phyloP scores from a whole-genome alignment of 2,888 invertebrate genomes.

The Adineta ricciae region DNA sequence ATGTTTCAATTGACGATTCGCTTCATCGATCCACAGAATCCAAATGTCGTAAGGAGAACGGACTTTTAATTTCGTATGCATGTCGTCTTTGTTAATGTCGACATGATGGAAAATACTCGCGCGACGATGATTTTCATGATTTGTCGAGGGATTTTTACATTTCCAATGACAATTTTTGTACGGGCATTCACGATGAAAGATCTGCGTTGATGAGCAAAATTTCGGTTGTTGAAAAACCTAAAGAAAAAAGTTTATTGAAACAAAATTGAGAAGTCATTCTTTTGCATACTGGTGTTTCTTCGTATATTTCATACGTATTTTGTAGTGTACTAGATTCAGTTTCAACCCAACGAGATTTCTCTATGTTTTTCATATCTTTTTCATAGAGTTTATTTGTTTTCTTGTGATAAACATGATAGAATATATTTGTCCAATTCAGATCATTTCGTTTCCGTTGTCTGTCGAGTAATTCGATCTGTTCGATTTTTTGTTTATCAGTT shows the following conservation, averaged over 20 bases:
- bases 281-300: background rate
- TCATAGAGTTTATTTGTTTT: background rate
- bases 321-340: background rate
- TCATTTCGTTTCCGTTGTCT: background rate
- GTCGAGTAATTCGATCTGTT: background rate
- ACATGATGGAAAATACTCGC: conserved; percentile 26
- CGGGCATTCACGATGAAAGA: conserved; percentile 17
- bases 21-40: conserved; percentile 33
- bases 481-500: background rate
- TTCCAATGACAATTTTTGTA: conserved; percentile 27
- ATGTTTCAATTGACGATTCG: background rate
- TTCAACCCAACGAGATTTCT: background rate
- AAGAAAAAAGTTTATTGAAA: too few species aligned
- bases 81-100: conserved; percentile 17
- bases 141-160: conserved; percentile 3
- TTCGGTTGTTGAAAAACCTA: background rate
- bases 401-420: background rate
- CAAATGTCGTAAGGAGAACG: conserved; percentile 26
- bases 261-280: background rate
- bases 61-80: background rate
- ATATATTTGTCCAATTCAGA: background rate
- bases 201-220: background rate
- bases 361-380: background rate
- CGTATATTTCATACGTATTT: background rate
- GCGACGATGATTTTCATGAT: background rate